Percentiles rank a stretch among this genome's conserved stretches.
These are phyloP conservation scores for Ectobius pallidus DNA, from an alignment of 2,888 invertebrate genomes.

Conservation along the genomic window DNA sequence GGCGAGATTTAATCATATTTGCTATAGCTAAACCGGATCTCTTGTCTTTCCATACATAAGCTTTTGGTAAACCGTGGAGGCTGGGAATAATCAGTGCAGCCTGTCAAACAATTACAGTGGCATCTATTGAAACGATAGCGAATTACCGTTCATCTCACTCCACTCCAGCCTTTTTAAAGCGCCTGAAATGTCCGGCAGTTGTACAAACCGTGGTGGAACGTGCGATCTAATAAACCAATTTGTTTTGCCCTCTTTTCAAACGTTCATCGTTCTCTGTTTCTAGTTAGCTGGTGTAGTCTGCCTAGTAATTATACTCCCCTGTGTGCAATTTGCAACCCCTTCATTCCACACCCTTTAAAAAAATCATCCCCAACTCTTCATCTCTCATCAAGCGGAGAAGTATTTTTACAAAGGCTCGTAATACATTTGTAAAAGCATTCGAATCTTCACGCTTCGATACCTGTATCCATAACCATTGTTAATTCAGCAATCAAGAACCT, in stretches of 20 bases:
- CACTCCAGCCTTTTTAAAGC: neutral
- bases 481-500: neutral
- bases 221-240: conserved; percentile 13
- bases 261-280: neutral
- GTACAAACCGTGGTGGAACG: neutral
- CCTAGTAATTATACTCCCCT: neutral
- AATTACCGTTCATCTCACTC: conserved; percentile 1
- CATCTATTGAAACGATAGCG: conserved; percentile 6
- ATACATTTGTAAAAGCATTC: neutral
- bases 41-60: neutral
- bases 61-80: conserved; percentile 1
- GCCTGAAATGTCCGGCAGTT: neutral
- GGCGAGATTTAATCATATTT: neutral
- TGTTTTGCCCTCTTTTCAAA: neutral
- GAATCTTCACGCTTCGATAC: neutral
- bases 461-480: neutral
- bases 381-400: neutral
- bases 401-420: conserved; percentile 4
- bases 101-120: neutral
- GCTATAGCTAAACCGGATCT: neutral
- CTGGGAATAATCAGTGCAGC: neutral
- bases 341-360: neutral
- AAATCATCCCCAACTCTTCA: neutral
- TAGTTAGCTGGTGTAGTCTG: neutral
- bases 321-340: neutral